These are phyloP conservation scores for Polyergus mexicanus DNA, from an alignment of 1,140 invertebrate species.

Conservation along the genomic window DNA sequence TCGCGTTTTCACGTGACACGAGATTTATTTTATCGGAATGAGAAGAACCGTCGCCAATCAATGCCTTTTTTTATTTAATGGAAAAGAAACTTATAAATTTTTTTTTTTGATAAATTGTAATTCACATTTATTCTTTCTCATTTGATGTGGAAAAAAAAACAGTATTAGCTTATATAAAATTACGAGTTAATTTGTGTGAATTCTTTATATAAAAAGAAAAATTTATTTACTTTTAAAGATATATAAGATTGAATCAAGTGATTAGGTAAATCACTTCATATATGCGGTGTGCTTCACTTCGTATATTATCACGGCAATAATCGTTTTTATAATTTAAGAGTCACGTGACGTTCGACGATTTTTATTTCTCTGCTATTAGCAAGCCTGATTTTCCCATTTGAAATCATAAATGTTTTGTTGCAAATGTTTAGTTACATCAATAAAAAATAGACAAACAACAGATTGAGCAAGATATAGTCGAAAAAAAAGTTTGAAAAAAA, in stretches of 20 bases:
- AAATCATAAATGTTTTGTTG: slow-evolving; percentile 46
- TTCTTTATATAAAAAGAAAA: not conserved
- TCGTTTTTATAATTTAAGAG: slow-evolving; percentile 24
- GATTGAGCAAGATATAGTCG: not conserved
- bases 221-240: not conserved
- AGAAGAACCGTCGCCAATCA: not conserved
- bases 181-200: not conserved
- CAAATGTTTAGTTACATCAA: not conserved
- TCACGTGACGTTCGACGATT: slow-evolving; percentile 38
- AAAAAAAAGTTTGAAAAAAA: not conserved
- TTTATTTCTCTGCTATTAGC: slow-evolving; percentile 59
- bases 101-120: slow-evolving; percentile 21
- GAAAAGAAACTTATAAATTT: not conserved
- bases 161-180: not conserved
- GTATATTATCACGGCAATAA: slow-evolving; percentile 22
- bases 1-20: slow-evolving; percentile 26
- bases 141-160: not conserved
- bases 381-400: slow-evolving; percentile 13
- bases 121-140: not conserved
- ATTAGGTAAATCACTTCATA: not conserved
- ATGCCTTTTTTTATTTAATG: not conserved
- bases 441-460: slow-evolving; percentile 4
- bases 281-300: not conserved
- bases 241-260: not conserved
- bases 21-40: not conserved